These are phyloP conservation scores for Fissipunctia ypsillon DNA, from an alignment of 2,888 invertebrate species.

Conservation along the genomic window DNA sequence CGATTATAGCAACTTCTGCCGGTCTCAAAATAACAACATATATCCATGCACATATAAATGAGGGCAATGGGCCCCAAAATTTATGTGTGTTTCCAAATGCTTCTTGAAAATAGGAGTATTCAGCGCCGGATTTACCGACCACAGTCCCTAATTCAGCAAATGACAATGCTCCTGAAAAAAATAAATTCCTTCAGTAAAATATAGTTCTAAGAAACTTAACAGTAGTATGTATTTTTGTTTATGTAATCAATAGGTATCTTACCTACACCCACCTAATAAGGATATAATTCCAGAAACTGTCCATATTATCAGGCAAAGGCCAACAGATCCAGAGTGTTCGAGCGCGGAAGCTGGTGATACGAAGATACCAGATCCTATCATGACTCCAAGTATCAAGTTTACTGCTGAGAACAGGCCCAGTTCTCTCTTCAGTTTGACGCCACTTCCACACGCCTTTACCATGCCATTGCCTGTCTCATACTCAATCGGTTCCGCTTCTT, in stretches of 20 bases:
- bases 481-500: constrained; percentile 72
- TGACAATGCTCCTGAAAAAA: constrained; percentile 92
- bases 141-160: constrained; percentile 96
- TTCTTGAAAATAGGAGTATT: constrained; percentile 94
- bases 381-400: constrained; percentile 95
- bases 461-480: constrained; percentile 69
- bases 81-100: constrained; percentile 92
- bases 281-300: constrained; percentile 94
- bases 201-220: not conserved
- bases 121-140: constrained; percentile 94
- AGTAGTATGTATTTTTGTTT: not conserved
- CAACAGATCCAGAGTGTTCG: constrained; percentile 94
- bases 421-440: constrained; percentile 93
- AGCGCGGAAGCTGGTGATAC: constrained; percentile 95
- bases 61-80: constrained; percentile 93
- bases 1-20: constrained; percentile 94
- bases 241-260: constrained; percentile 71
- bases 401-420: constrained; percentile 95
- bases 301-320: constrained; percentile 95
- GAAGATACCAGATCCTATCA: constrained; percentile 98
- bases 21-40: constrained; percentile 94
- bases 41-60: constrained; percentile 94
- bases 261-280: constrained; percentile 92
- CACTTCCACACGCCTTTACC: constrained; percentile 74
- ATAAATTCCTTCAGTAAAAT: not conserved